Percentiles rank a stretch among this genome's conserved stretches.
These are phyloP conservation scores for Cynopterus brachyotis DNA, from an alignment of 2,113 vertebrate genomes.

Conservation along the genomic window DNA sequence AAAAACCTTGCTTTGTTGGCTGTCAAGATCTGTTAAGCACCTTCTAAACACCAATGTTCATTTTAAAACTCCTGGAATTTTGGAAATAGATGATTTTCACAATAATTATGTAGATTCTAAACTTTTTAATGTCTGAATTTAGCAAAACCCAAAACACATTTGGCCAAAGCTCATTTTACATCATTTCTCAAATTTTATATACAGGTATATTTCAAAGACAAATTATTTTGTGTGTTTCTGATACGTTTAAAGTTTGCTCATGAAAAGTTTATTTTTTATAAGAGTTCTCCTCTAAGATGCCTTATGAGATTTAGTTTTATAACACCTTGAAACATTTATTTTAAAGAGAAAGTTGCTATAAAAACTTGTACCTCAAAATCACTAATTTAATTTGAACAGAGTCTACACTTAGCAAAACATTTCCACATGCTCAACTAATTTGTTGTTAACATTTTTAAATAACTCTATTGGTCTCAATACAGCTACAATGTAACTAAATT, in stretches of 20 bases:
- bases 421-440: not conserved
- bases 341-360: not conserved
- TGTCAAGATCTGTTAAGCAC: not conserved
- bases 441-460: slow-evolving; percentile 35
- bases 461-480: not conserved
- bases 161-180: slow-evolving; percentile 38
- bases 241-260: slow-evolving; percentile 18
- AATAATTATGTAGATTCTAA: not conserved
- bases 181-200: slow-evolving; percentile 32
- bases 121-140: slow-evolving; percentile 36
- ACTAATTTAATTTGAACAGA: not conserved
- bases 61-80: not conserved
- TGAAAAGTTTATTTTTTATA: slow-evolving; percentile 20
- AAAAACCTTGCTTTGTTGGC: not conserved
- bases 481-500: not conserved
- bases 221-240: slow-evolving; percentile 47
- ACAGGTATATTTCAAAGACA: slow-evolving; percentile 33
- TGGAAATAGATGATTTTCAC: slow-evolving; percentile 2
- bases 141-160: slow-evolving; percentile 41
- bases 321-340: not conserved
- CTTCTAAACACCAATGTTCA: not conserved
- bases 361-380: slow-evolving; percentile 30
- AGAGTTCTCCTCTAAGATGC: not conserved
- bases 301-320: not conserved
- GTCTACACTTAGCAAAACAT: not conserved